Percentiles rank a stretch among this genome's conserved stretches.
These are phyloP conservation scores for Neuroterus valhalla DNA, from an alignment of 1,140 invertebrate species.

Conservation along the genomic window DNA sequence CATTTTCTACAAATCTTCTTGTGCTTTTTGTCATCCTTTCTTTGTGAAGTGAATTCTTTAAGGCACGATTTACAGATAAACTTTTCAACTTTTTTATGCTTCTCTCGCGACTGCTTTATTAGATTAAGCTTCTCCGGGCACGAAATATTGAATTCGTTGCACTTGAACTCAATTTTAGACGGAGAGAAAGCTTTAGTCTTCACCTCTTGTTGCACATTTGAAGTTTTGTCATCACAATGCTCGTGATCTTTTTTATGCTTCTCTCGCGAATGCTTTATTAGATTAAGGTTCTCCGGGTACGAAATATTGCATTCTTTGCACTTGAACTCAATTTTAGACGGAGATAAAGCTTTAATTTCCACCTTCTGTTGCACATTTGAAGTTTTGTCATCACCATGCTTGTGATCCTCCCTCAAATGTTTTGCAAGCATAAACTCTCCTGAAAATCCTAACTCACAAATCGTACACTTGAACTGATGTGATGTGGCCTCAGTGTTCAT, in stretches of 20 bases:
- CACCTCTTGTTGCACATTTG: neutral
- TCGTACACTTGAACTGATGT: constrained; percentile 32
- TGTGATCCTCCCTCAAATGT: neutral
- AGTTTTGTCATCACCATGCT: neutral
- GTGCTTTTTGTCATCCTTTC: constrained; percentile 39
- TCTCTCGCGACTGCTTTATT: constrained; percentile 34
- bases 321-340: neutral
- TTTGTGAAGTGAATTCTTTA: constrained; percentile 38
- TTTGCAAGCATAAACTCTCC: neutral
- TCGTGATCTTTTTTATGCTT: constrained; percentile 41
- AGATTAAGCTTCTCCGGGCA: constrained; percentile 14
- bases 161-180: neutral
- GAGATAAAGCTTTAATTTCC: neutral
- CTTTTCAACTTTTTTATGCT: constrained; percentile 37
- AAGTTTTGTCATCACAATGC: neutral
- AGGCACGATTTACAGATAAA: constrained; percentile 41
- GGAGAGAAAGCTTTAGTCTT: neutral
- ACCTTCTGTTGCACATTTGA: neutral
- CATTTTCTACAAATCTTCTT: neutral
- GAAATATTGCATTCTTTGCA: neutral
- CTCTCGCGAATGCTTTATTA: constrained; percentile 33
- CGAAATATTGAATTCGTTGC: neutral
- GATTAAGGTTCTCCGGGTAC: neutral
- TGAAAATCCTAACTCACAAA: constrained; percentile 33
- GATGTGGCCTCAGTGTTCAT: neutral